Evolutionary conservation across 1,140 invertebrate genomes (phyloP).

Genomic region (Sesamia nonagrioides): DNA sequence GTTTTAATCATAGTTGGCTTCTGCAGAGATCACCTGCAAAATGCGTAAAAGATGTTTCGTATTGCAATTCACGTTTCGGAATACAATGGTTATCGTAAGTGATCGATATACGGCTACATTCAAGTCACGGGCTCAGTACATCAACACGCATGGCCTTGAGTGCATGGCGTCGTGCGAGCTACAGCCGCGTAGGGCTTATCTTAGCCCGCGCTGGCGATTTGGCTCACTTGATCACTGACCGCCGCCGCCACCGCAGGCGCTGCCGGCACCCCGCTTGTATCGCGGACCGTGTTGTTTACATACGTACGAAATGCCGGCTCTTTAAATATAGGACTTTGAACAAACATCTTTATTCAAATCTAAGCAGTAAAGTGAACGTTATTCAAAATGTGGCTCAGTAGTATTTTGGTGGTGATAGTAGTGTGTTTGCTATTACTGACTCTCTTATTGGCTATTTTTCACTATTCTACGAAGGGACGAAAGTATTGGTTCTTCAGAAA

Average conservation of each 20-base stretch:
- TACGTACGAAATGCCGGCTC: conserved; percentile 57
- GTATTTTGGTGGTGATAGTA: conserved; percentile 68
- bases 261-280: conserved; percentile 48
- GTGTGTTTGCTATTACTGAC: conserved; percentile 67
- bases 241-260: conserved; percentile 56
- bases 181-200: conserved; percentile 76
- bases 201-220: conserved; percentile 66
- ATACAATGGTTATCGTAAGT: conserved; percentile 72
- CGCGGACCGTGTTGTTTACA: conserved; percentile 74
- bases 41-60: conserved; percentile 53
- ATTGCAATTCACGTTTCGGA: conserved; percentile 70
- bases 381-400: conserved; percentile 75
- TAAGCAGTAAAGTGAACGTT: conserved; percentile 35
- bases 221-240: conserved; percentile 72
- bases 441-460: conserved; percentile 73
- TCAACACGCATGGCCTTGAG: conserved; percentile 78
- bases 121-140: conserved; percentile 77
- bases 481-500: conserved; percentile 79
- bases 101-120: conserved; percentile 69
- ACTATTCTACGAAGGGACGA: conserved; percentile 75
- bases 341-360: background rate
- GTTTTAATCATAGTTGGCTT: background rate
- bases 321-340: conserved; percentile 37
- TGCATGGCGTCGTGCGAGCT: conserved; percentile 56
- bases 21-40: conserved; percentile 9